Evolutionary conservation across 2,113 vertebrate genomes (phyloP).

Genomic region (Gambusia holbrooki): DNA sequence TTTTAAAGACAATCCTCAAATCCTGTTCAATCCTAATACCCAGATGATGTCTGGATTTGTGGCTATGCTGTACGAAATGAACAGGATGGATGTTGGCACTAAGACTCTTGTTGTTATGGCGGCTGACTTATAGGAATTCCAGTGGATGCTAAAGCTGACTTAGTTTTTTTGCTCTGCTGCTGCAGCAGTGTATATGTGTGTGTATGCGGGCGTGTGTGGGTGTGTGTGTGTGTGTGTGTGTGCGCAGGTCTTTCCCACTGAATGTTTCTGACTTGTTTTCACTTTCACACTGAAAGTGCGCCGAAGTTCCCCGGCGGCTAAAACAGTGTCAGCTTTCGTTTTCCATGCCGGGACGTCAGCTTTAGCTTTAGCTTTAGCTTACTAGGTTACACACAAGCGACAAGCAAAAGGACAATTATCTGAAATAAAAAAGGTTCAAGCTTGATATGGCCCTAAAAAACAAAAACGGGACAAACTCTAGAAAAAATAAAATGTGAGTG

Average conservation of each 20-base stretch:
- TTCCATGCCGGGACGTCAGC: not conserved
- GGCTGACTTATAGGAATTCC: not conserved
- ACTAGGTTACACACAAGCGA: not conserved
- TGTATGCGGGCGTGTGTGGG: too few relatives aligned
- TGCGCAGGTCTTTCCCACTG: not conserved
- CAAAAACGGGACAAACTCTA: not conserved
- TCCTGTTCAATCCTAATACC: not conserved
- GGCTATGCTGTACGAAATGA: not conserved
- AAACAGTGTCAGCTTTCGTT: not conserved
- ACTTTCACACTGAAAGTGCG: not conserved
- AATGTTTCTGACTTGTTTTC: not conserved
- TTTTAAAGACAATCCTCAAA: conserved; percentile 15
- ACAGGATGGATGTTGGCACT: not conserved
- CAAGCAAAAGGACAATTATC: not conserved
- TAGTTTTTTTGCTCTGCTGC: not conserved
- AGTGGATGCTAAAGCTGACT: not conserved
- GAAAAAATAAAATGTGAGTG: too few relatives aligned
- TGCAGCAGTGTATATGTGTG: not conserved
- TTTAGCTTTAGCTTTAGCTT: not conserved
- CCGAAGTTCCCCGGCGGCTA: not conserved
- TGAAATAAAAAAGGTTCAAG: not conserved
- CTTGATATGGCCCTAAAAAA: not conserved
- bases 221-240: too few relatives aligned
- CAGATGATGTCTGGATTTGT: not conserved
- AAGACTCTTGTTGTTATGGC: not conserved